phyloP scores from a whole-genome alignment of 23 tunicate genomes.

The Halocynthia roretzi region DNA sequence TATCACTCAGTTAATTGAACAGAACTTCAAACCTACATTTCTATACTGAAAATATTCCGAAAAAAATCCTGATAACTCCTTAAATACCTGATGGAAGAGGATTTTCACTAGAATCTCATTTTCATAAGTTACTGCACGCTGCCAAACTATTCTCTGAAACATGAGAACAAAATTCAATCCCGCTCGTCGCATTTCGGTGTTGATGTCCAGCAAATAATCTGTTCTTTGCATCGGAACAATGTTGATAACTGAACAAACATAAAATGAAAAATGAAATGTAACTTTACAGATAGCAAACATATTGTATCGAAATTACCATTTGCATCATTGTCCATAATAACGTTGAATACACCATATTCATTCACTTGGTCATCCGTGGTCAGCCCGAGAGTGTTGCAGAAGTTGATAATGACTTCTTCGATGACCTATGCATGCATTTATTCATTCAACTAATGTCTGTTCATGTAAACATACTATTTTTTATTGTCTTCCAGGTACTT shows the following conservation, averaged over 20 bases:
- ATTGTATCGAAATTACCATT: neutral
- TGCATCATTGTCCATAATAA: slow-evolving; percentile 1
- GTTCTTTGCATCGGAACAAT: slow-evolving; percentile 9
- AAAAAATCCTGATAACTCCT: too few species aligned
- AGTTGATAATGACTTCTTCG: neutral
- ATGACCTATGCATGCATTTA: slow-evolving; percentile 8
- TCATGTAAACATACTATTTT: neutral
- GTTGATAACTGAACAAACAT: neutral
- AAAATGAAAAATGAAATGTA: neutral
- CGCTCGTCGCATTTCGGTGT: neutral
- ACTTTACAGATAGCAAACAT: neutral
- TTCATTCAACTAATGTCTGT: neutral
- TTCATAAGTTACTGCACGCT: slow-evolving; percentile 12
- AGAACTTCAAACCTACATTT: too few species aligned
- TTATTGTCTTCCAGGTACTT: neutral
- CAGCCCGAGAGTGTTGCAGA: slow-evolving; percentile 1
- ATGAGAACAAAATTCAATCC: neutral
- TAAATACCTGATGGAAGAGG: slow-evolving; percentile 12
- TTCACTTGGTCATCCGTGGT: slow-evolving; percentile 4
- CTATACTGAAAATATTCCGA: too few species aligned
- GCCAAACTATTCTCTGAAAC: slow-evolving; percentile 25
- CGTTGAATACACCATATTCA: slow-evolving; percentile 17
- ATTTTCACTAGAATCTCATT: slow-evolving; percentile 11
- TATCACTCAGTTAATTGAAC: neutral
- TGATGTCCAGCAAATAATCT: slow-evolving; percentile 9